Evolutionary conservation across 2,113 vertebrate genomes (phyloP).

Genomic region (Mustela nigripes): DNA sequence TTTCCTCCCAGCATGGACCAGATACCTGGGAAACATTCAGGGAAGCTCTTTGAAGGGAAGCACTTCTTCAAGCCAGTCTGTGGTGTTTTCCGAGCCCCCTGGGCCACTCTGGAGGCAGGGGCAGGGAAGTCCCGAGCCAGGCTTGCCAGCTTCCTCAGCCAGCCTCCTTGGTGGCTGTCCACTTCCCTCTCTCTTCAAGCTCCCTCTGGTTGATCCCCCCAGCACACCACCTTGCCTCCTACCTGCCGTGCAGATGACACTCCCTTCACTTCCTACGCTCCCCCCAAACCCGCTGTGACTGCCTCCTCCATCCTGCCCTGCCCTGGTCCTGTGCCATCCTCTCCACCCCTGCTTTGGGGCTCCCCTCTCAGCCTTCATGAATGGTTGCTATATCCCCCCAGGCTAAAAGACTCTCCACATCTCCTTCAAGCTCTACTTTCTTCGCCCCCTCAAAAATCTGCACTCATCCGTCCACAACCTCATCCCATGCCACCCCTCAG

Average conservation of each 20-base stretch:
- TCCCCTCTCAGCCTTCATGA: background rate
- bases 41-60: background rate
- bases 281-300: background rate
- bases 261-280: background rate
- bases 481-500: background rate
- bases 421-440: background rate
- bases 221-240: background rate
- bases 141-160: background rate
- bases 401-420: background rate
- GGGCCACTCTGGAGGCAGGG: background rate
- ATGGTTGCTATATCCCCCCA: background rate
- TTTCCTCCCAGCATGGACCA: background rate
- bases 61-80: background rate
- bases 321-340: background rate
- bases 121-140: background rate
- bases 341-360: background rate
- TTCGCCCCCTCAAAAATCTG: background rate
- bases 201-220: no score
- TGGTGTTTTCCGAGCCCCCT: background rate
- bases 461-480: no score
- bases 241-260: background rate
- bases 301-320: background rate
- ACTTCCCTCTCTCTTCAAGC: background rate
- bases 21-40: background rate
- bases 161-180: background rate